Conservation (phyloP, 2,888 invertebrate species). For the Tillus elongatus region DNA sequence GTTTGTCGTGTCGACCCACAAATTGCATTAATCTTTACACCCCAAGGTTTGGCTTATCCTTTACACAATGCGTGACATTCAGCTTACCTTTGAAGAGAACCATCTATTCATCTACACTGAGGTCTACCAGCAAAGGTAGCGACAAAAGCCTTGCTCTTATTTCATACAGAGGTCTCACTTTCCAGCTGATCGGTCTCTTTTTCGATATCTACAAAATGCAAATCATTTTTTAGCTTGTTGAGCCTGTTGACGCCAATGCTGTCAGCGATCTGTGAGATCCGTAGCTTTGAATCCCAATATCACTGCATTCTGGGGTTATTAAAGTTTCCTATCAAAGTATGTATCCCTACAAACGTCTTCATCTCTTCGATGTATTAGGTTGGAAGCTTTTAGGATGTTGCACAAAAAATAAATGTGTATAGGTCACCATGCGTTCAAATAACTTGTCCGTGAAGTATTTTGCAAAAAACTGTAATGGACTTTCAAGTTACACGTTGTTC, state of each 20-base stretch:
- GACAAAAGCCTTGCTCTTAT: constrained; percentile 15
- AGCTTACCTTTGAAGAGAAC: constrained; percentile 14
- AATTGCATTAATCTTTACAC: constrained; percentile 25
- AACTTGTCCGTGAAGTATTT: no score
- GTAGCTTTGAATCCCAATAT: constrained; percentile 20
- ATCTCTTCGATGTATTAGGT: constrained; percentile 17
- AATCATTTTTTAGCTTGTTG: constrained; percentile 19
- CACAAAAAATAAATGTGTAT: no score
- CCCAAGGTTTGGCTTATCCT: constrained; percentile 23
- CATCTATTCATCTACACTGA: constrained; percentile 27
- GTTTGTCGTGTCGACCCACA: constrained; percentile 25
- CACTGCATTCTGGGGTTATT: constrained; percentile 19
- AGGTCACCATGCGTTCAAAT: no score
- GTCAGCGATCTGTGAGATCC: constrained; percentile 17
- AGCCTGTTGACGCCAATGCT: constrained; percentile 21
- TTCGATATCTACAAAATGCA: constrained; percentile 20
- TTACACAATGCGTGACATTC: constrained; percentile 15
- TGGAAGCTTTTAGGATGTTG: no score
- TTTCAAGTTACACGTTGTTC: no score
- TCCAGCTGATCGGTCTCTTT: constrained; percentile 11
- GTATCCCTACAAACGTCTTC: constrained; percentile 21
- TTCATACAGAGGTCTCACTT: constrained; percentile 20
- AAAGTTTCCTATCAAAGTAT: constrained; percentile 22
- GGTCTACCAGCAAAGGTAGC: constrained; percentile 9
- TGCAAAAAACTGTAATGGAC: no score